Evolutionary conservation across 2,113 vertebrate species (phyloP).

Genomic region (Hydrolagus affinis): DNA sequence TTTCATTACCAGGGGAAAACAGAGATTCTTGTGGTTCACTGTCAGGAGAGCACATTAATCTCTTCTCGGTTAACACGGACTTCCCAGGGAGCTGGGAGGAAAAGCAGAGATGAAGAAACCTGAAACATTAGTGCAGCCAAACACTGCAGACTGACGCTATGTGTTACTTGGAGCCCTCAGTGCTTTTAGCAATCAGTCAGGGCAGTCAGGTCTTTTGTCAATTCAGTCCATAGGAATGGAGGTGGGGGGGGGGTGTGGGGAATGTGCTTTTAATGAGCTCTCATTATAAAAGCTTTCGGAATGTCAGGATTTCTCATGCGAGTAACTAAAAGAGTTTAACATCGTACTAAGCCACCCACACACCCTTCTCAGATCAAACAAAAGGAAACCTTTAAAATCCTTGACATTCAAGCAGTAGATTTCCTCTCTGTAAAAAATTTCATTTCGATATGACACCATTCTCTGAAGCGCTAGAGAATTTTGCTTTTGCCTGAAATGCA

Average conservation of each 20-base stretch:
- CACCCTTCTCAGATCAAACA: neutral
- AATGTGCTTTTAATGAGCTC: neutral
- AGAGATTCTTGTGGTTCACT: neutral
- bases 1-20: neutral
- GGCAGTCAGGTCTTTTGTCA: neutral
- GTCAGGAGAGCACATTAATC: conserved; percentile 12
- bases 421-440: neutral
- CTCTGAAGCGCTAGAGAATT: too few relatives aligned
- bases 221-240: too few relatives aligned
- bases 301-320: neutral
- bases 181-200: neutral
- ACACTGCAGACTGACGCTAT: neutral
- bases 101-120: neutral
- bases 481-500: too few relatives aligned
- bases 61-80: neutral
- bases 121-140: neutral
- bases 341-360: neutral
- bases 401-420: neutral
- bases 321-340: neutral
- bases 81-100: neutral
- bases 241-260: too few relatives aligned
- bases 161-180: neutral
- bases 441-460: too few relatives aligned
- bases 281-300: conserved; percentile 9
- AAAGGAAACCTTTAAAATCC: neutral